phyloP scores from a whole-genome alignment of 2,113 vertebrate genomes.

The Neotragus pygmaeus region DNA sequence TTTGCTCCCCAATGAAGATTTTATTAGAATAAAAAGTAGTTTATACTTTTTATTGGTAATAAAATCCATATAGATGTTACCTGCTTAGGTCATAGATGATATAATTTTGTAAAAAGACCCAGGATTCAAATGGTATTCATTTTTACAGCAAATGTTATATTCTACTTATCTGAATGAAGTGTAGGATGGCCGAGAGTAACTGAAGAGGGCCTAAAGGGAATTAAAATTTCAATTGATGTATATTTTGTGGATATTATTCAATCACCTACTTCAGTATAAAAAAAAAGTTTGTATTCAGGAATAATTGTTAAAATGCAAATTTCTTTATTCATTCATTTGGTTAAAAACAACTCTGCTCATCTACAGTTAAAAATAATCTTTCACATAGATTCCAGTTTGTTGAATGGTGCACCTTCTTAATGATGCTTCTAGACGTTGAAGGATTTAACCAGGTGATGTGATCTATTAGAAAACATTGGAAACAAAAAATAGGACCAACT shows the following conservation, averaged over 20 bases:
- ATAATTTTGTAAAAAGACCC: neutral
- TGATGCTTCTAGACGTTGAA: neutral
- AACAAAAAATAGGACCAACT: neutral
- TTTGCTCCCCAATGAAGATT: neutral
- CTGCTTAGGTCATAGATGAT: neutral
- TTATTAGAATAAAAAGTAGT: neutral
- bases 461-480: neutral
- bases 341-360: neutral
- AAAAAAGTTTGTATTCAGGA: neutral
- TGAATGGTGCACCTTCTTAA: neutral
- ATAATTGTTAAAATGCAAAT: neutral
- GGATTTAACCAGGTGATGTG: neutral
- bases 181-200: neutral
- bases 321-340: neutral
- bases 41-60: neutral
- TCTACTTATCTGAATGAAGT: neutral
- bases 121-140: conserved; percentile 15
- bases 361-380: neutral
- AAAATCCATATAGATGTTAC: neutral
- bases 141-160: neutral
- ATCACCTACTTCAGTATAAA: neutral
- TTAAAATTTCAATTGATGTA: neutral
- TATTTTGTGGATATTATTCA: neutral
- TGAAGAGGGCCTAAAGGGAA: neutral
- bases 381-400: neutral